Evolutionary conservation across 2,888 invertebrate species (phyloP), one percentile per base, ranked within the genome.

Genomic region (Spisula solida): DNA sequence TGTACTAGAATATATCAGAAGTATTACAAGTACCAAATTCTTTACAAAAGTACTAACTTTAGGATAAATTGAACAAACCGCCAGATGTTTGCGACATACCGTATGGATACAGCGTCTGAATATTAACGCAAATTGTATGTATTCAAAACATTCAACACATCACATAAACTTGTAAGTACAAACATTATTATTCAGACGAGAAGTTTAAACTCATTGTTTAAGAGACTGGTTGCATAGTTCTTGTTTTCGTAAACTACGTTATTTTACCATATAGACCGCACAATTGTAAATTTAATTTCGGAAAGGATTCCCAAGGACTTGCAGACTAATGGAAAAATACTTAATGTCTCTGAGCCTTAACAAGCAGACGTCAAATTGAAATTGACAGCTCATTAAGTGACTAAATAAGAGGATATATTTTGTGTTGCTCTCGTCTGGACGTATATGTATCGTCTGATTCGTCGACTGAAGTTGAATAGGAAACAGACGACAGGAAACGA

Each of bases 381-480:
- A 66, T 66, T 66, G 60, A 66, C 60, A 66, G 60, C 25, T 66
- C 25, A 66, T 66, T 66, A 25, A 66, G 60, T 66, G 60, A 66
- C 60, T 66, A 66, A 66, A 66, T 66, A 25, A 66, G n/a, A 25
- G 60, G 60, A 20, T 66, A 66, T 6, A 66, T 25, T n/a, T 66
- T 25, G n/a, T n/a, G 4, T 41, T 12, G n/a, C 25, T 66, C 60
- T 66, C 60, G 60, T 66, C 60, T 66, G 60, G n/a, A 0, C 25
- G 51, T 51, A 51, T 51, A 25, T 66, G 60, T 25, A 66, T 25
- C 25, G 60, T 66, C 60, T 66, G 25, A 66, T 66, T 66, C 25
- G 10, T n/a, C 12, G 60, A n/a, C n/a, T 66, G 10, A 25, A 25
- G 10, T 66, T 66, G 60, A 66, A 4, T 25, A 25, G 60, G 60